Evolutionary conservation across 2,113 vertebrate genomes (phyloP), one percentile per base, ranked within the genome.

Genomic region (Delphinapterus leucas): DNA sequence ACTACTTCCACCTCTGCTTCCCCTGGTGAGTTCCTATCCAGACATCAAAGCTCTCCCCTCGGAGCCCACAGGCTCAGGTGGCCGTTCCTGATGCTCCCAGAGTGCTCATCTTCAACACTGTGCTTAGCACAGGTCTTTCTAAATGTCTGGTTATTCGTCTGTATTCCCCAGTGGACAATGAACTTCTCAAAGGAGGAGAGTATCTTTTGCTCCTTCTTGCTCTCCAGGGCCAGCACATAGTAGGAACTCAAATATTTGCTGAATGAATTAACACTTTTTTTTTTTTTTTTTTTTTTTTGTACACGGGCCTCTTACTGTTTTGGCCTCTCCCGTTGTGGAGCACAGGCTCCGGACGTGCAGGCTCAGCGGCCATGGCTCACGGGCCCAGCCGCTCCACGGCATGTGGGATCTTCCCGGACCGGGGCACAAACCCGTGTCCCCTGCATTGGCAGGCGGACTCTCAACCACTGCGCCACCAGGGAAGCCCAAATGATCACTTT

Each of bases 11-110:
- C 49, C 58, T 94, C 61, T 31, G 31, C 49, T 47, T 77, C 63
- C 60, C n/a, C 41, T 28, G 85, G 36, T 44, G 26, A 11, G 13
- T 41, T 55, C 63, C 58, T 23, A 36, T 18, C 70, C 36, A 49
- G 67, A 70, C 26, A 23, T 38, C 44, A 65, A 6, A 13, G 33
- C 21, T 88, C 26, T 53, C 38, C 17, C 9, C 58, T 13, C 36
- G 44, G 61, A 63, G 53, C 41, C 36, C 20, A 18, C 4, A 36
- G n/a, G 14, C 21, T 11, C 36, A 26, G 11, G 36, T 4, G 21
- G 28, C 47, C 21, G 5, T 36, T 7, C 76, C 11, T 1, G 0
- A 0, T 10, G 11, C 36, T 31, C 21, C 25, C 38, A 60, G 14
- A 9, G 11, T 11, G 53, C 25, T 70, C 25, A 26, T 26, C 82